Evolutionary conservation across 2,888 invertebrate genomes (phyloP), one percentile per base, ranked within the genome.

Genomic region (Steinernema hermaphroditum): DNA sequence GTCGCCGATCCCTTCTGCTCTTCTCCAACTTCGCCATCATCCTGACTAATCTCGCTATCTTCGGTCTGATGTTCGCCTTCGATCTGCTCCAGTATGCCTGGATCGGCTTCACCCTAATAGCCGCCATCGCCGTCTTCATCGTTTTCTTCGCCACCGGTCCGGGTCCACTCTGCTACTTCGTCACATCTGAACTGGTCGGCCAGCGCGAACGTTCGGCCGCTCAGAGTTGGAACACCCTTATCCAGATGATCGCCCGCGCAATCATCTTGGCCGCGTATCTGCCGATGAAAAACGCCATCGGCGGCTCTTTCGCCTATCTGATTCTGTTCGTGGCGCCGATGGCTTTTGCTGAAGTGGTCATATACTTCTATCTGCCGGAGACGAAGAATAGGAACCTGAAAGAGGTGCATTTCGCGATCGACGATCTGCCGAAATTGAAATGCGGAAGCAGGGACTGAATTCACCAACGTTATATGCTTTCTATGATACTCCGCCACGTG

Each of bases 91-190:
- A 82, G 80, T 74, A 79, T 44, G 72, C 72, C 27, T 74, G 77
- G 69, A 71, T 81, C 14, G 80, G 80, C 22, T 74, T 76, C 71
- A 75, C 76, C 62, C 75, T 83, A 12, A 80, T 82, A 27, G 57
- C 73, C 24, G 76, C 78, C 54, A 81, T 83, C 46, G 76, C 79
- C 68, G 70, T 82, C 2, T 83, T 83, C 73, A 77, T 78, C 22
- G 68, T 81, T 29, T 78, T 80, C 43, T 83, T 83, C 50, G 76
- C 83, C 24, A 72, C 80, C 22, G 83, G 83, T 6, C 83, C 83
- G 2, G 83, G 83, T 8, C 83, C 83, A 16, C 71, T 83, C 1
- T 81, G 79, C 62, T 83, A 81, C 69, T 83, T 83, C 68, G 80
- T 83, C 71, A 79, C 79, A n/a, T 78, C 82, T 9, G 83, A 83